phyloP scores from a whole-genome alignment of 2,113 vertebrate species.

The Promerops cafer region DNA sequence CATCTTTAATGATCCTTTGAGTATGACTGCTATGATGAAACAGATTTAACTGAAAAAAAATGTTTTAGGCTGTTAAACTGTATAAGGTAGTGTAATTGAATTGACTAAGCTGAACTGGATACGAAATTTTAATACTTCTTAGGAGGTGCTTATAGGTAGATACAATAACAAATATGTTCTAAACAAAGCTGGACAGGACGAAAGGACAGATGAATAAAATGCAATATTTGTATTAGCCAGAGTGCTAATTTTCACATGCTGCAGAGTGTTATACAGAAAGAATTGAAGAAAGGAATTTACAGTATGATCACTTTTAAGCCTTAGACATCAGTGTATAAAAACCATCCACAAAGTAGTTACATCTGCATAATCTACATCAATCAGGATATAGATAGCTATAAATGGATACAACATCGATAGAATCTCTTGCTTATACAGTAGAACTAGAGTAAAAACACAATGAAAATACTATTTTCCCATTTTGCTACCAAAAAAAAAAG shows the following conservation, averaged over 20 bases:
- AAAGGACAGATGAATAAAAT: background rate
- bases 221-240: background rate
- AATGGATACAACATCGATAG: background rate
- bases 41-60: background rate
- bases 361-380: background rate
- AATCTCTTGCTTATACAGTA: background rate
- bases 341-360: background rate
- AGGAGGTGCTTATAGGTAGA: background rate
- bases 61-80: background rate
- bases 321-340: background rate
- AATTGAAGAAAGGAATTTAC: background rate
- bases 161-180: background rate
- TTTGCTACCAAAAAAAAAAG: background rate
- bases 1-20: background rate
- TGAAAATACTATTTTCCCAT: background rate
- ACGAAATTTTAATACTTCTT: background rate
- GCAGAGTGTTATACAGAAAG: background rate
- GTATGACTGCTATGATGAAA: background rate
- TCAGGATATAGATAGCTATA: background rate
- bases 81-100: background rate
- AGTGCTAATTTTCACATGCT: background rate
- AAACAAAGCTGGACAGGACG: background rate
- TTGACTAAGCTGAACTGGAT: background rate
- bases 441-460: background rate
- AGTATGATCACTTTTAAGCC: background rate